These are phyloP conservation scores for Acronicta leporina DNA, from an alignment of 2,888 invertebrate species.

Conservation along the genomic window DNA sequence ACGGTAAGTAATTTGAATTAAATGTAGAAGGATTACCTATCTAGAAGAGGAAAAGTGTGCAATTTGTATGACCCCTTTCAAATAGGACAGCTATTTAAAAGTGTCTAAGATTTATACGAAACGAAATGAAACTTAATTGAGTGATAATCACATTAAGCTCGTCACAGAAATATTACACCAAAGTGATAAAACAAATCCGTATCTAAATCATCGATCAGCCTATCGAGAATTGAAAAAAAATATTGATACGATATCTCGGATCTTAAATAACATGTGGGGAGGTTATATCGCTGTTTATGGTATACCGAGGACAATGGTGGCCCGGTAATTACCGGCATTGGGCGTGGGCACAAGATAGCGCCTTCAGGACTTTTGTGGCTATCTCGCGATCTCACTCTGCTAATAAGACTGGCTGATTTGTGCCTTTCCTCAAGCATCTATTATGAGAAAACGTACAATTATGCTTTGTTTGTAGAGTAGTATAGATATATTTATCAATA, in stretches of 20 bases:
- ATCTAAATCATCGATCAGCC: not conserved
- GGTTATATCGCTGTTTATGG: constrained; percentile 58
- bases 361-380: constrained; percentile 59
- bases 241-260: constrained; percentile 50
- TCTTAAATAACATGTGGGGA: constrained; percentile 49
- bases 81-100: no score
- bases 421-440: constrained; percentile 40
- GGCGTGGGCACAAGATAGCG: constrained; percentile 53
- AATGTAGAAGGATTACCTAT: no score
- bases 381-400: constrained; percentile 69
- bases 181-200: not conserved
- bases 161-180: not conserved
- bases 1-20: no score
- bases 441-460: constrained; percentile 1
- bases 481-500: not conserved
- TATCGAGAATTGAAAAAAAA: constrained; percentile 24
- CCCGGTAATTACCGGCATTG: constrained; percentile 57
- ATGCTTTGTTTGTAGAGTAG: constrained; percentile 10
- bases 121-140: no score
- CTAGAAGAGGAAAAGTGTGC: no score
- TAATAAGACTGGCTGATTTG: constrained; percentile 71
- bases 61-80: no score
- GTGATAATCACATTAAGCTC: no score
- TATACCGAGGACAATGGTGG: constrained; percentile 62
- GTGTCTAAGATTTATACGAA: no score